These are phyloP conservation scores for Gryllus longicercus DNA, from an alignment of 2,888 invertebrate species.

Conservation along the genomic window DNA sequence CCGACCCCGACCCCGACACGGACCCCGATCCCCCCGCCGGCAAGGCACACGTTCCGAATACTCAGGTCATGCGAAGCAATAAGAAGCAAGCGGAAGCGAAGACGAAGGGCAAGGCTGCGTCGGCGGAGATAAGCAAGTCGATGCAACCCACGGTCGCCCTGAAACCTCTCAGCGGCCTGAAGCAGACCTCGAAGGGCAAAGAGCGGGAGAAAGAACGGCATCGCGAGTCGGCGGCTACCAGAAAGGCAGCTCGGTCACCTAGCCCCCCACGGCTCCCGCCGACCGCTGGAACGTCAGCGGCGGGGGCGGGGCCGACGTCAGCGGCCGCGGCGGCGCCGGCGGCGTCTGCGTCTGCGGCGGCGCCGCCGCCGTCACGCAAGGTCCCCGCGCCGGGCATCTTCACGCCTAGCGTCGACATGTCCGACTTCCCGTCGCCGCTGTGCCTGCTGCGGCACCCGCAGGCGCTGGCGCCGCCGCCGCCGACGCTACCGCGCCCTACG, in stretches of 20 bases:
- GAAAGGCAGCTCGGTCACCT: background rate
- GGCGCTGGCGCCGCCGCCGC: conserved; percentile 58
- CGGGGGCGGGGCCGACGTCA: background rate
- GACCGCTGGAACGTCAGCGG: background rate
- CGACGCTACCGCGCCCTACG: conserved; percentile 44
- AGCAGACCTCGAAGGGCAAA: background rate
- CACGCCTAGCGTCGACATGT: conserved; percentile 40
- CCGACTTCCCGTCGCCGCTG: conserved; percentile 47
- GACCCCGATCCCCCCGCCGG: background rate
- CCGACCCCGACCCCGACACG: background rate
- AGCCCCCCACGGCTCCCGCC: background rate
- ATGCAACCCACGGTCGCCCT: background rate
- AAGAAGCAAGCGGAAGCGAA: too few species aligned
- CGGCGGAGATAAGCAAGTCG: background rate
- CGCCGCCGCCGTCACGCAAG: conserved; percentile 36
- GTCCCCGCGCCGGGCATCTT: conserved; percentile 45
- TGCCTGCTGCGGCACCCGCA: conserved; percentile 31
- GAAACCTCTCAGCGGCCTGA: background rate
- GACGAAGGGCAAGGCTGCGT: background rate
- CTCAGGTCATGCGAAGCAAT: background rate
- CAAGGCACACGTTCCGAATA: background rate
- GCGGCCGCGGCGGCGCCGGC: background rate
- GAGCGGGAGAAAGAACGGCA: background rate
- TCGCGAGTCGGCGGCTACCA: background rate
- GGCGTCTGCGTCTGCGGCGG: background rate